Base-by-base conservation (phyloP, 2,113 vertebrate genomes). In the Nannospalax galili region DNA sequence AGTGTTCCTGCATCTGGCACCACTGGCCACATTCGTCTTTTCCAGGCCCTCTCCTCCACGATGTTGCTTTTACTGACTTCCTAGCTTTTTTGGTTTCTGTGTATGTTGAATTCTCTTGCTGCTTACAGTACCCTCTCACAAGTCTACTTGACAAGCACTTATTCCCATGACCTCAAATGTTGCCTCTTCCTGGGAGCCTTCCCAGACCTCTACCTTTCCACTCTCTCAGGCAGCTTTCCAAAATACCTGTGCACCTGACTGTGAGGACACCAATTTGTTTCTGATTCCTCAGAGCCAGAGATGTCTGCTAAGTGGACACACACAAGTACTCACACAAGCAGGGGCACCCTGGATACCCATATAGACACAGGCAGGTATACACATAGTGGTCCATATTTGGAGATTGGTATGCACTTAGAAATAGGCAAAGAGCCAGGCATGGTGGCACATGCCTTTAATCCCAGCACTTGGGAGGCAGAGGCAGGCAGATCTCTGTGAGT, bases 171-270 rank as follows among this genome's bases (percentile, higher is more conserved):
- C 52, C 48, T 30, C 40, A 88, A 45, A 94, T 8, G 82, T 28
- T 60, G 90, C 85, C 74, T 80, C 78, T 75, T 93, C 80, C 82
- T 86, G 70, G 91, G 70, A 92, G 79, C 48, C n/a, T 70, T 69
- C 62, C 81, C 16, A 58, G 40, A 42, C 26, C 6, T 10, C 89
- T 5, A 32, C 52, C 75, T 37, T 58, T 56, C 48, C 0, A 11
- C 77, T 67, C 64, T 42, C 24, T 16, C 62, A 67, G 72, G 65
- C 52, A 67, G 24, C 28, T 24, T 69, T 32, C 62, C 62, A 78
- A 58, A 90, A 88, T 4, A 64, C 37, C 28, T 28, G 17, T 52
- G 52, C 85, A 77, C 22, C 60, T 58, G 80, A 65, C 45, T 77
- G 17, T 30, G 67, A 90, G 12, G 65, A 3, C 17, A 3, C 37